Percentiles rank a stretch among this genome's conserved stretches.
Evolutionary conservation across 2,888 invertebrate species (phyloP).

Genomic region (Drosophila prostipennis): DNA sequence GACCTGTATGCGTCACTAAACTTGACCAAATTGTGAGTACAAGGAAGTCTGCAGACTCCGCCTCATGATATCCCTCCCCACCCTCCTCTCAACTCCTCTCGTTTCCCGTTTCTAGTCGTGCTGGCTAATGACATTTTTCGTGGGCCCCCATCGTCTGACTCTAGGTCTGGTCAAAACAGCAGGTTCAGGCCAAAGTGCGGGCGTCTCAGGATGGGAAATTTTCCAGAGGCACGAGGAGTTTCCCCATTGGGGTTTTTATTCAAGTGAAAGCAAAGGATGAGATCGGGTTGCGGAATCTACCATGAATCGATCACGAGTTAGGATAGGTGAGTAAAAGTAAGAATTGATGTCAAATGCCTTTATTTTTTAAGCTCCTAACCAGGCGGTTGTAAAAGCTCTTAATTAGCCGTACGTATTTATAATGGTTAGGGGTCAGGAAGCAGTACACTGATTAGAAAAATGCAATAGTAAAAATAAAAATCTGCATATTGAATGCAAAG

Average conservation of each 20-base stretch:
- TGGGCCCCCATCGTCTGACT: conserved; percentile 29
- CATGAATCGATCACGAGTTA: conserved; percentile 21
- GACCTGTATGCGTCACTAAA: conserved; percentile 78
- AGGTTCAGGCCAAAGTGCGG: conserved; percentile 46
- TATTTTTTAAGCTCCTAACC: no score
- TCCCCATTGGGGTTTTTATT: conserved; percentile 14
- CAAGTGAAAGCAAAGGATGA: conserved; percentile 42
- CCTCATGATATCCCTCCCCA: conserved; percentile 6
- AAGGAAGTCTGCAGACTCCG: conserved; percentile 64
- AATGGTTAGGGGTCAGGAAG: no score
- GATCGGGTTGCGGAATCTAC: conserved; percentile 14
- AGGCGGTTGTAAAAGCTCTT: no score
- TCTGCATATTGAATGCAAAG: no score
- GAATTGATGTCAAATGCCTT: neutral
- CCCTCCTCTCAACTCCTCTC: neutral
- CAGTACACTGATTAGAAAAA: no score
- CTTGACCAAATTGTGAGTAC: conserved; percentile 78
- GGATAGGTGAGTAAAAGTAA: conserved; percentile 7
- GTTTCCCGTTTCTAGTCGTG: conserved; percentile 7
- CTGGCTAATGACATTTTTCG: conserved; percentile 51
- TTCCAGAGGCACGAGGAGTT: conserved; percentile 28
- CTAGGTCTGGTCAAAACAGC: conserved; percentile 22
- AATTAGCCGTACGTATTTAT: no score
- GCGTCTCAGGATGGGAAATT: conserved; percentile 36
- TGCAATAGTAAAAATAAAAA: no score